These are phyloP conservation scores for Drosophila paranaensis DNA, from an alignment of 2,888 invertebrate species.

Conservation along the genomic window DNA sequence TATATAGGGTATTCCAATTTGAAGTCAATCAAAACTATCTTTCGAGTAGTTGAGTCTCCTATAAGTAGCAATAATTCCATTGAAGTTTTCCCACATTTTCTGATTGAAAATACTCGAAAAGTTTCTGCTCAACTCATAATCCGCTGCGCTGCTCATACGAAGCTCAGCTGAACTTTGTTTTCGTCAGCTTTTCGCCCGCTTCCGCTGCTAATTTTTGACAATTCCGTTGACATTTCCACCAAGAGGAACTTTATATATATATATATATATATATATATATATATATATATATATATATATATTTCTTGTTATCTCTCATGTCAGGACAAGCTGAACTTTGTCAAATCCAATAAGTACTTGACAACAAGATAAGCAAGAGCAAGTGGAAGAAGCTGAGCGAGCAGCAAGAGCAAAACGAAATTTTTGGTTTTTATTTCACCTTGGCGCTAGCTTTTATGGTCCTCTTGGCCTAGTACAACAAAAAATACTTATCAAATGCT, in stretches of 20 bases:
- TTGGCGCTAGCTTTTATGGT: conserved; percentile 36
- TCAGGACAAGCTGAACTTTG: conserved; percentile 43
- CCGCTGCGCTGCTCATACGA: not conserved
- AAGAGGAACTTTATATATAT: conserved; percentile 17
- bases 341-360: conserved; percentile 67
- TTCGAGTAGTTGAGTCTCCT: not conserved
- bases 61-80: not conserved
- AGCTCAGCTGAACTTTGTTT: not conserved
- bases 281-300: too few relatives aligned
- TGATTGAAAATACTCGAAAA: not conserved
- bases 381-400: not conserved
- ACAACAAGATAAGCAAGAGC: conserved; percentile 29
- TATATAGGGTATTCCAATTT: not conserved
- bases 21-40: not conserved
- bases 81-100: not conserved
- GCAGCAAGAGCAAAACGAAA: conserved; percentile 13
- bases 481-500: conserved; percentile 19
- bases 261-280: too few relatives aligned
- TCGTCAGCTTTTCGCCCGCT: not conserved
- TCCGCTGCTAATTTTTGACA: conserved; percentile 10
- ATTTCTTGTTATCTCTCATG: conserved; percentile 5
- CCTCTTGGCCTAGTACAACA: conserved; percentile 17
- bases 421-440: conserved; percentile 52
- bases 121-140: conserved; percentile 8
- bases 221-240: conserved; percentile 24